Conservation (phyloP, 2,888 invertebrate species). For the Chymomyza fuscimana region DNA sequence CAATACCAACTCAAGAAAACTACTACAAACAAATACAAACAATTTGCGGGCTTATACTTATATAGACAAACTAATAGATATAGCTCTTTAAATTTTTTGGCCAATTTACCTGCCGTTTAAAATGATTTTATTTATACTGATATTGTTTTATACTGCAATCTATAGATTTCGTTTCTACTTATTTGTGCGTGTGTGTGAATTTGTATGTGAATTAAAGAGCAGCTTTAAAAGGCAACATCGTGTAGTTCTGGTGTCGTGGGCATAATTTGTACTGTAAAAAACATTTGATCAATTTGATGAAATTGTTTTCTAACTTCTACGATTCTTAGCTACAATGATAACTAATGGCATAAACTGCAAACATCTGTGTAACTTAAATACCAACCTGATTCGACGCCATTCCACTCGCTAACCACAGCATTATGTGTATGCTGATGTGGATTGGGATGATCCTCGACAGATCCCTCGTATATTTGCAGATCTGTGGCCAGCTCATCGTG, state of each 20-base stretch:
- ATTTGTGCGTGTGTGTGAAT: conserved; percentile 34
- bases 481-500: conserved; percentile 84
- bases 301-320: conserved; percentile 26
- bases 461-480: conserved; percentile 77
- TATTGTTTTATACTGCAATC: conserved; percentile 32
- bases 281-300: conserved; percentile 31
- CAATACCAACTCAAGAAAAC: conserved; percentile 7
- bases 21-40: not conserved
- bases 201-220: conserved; percentile 18
- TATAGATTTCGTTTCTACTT: conserved; percentile 3
- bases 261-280: conserved; percentile 78
- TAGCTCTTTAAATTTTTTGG: conserved; percentile 1
- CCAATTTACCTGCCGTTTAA: conserved; percentile 58
- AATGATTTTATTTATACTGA: conserved; percentile 15
- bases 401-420: conserved; percentile 78
- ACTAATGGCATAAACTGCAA: conserved; percentile 1
- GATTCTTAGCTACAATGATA: conserved; percentile 27
- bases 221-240: conserved; percentile 75
- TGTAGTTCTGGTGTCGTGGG: conserved; percentile 76
- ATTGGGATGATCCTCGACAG: conserved; percentile 77
- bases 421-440: conserved; percentile 77
- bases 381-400: conserved; percentile 79
- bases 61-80: not conserved
- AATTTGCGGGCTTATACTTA: not conserved
- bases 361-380: conserved; percentile 12